Evolutionary conservation across 2,888 invertebrate species (phyloP).

Genomic region (Megaustenia siamemsis): DNA sequence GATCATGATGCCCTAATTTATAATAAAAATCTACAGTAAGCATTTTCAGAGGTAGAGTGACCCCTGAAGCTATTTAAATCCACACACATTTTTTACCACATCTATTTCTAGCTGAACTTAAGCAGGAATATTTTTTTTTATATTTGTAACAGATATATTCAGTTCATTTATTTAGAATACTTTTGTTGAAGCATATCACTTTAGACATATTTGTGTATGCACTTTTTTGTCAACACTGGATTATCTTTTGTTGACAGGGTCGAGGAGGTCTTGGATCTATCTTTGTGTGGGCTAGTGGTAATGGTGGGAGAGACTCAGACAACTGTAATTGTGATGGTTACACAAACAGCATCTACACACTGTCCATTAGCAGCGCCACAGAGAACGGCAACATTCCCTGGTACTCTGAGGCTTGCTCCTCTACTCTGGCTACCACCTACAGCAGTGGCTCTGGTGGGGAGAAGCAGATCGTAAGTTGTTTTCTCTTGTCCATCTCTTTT

Average conservation of each 20-base stretch:
- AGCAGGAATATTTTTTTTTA: too few species aligned
- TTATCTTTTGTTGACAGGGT: slow-evolving; percentile 83
- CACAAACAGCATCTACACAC: slow-evolving; percentile 98
- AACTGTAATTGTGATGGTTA: slow-evolving; percentile 99
- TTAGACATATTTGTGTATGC: too few species aligned
- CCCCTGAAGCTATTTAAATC: too few species aligned
- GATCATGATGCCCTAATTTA: too few species aligned
- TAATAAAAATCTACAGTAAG: too few species aligned
- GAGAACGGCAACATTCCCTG: slow-evolving; percentile 87
- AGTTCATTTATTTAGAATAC: too few species aligned
- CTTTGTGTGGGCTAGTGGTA: slow-evolving; percentile 99
- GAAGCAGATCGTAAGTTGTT: slow-evolving; percentile 81
- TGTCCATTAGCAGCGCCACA: slow-evolving; percentile 93
- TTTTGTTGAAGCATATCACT: too few species aligned
- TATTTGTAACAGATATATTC: too few species aligned
- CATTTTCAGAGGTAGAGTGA: too few species aligned
- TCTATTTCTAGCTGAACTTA: too few species aligned
- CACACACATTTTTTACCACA: too few species aligned
- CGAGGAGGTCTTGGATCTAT: slow-evolving; percentile 96
- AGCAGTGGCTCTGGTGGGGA: slow-evolving; percentile 94
- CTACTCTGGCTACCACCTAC: slow-evolving; percentile 98
- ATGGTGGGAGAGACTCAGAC: slow-evolving; percentile 92
- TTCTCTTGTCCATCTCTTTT: too few species aligned
- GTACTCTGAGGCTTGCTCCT: slow-evolving; percentile 98
- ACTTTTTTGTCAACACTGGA: neutral